Conservation (phyloP, 2,888 invertebrate species). For the Sarcophaga caerulescens region DNA sequence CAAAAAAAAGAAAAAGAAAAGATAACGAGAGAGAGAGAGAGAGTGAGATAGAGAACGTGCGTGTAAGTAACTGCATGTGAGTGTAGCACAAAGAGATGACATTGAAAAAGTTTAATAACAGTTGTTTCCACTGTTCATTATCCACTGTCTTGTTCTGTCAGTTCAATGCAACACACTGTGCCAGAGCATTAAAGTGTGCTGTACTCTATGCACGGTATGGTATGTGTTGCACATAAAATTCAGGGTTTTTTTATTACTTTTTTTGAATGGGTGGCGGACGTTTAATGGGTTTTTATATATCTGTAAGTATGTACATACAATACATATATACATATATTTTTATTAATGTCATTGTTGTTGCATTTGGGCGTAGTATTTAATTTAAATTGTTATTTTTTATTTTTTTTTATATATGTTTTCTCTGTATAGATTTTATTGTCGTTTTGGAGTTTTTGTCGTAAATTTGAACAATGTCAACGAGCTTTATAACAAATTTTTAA, state of each 20-base stretch:
- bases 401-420: background rate
- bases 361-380: slow-evolving; percentile 2
- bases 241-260: background rate
- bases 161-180: slow-evolving; percentile 17
- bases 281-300: slow-evolving; percentile 29
- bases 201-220: background rate
- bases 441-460: slow-evolving; percentile 46
- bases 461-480: slow-evolving; percentile 28
- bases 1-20: background rate
- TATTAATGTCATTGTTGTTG: background rate
- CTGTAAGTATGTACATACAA: background rate
- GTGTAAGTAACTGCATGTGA: background rate
- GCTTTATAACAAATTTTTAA: slow-evolving; percentile 24
- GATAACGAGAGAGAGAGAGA: background rate
- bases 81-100: slow-evolving; percentile 26
- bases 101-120: slow-evolving; percentile 61
- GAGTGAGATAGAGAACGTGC: background rate
- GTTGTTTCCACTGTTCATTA: slow-evolving; percentile 14
- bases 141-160: background rate
- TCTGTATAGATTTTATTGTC: background rate
- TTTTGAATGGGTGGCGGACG: slow-evolving; percentile 29
- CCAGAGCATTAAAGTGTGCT: no score
- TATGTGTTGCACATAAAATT: background rate
- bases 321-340: slow-evolving; percentile 8
- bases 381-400: slow-evolving; percentile 9